These are phyloP conservation scores for Thomomys bottae DNA, from an alignment of 2,113 vertebrate species.

Conservation along the genomic window DNA sequence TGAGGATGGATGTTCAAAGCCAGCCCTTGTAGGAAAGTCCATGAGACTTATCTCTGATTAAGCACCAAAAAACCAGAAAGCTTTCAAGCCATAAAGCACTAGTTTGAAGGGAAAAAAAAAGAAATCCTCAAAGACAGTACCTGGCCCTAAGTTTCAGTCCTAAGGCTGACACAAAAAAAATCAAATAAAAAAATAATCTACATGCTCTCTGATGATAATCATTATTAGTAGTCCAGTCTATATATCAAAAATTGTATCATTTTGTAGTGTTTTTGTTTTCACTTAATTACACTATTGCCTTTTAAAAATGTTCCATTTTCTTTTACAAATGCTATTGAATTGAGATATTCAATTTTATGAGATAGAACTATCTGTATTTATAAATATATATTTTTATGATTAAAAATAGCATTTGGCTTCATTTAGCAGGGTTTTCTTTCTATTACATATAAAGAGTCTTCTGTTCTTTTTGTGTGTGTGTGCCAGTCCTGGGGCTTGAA, in stretches of 20 bases:
- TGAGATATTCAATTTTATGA: constrained; percentile 36
- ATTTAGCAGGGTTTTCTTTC: constrained; percentile 42
- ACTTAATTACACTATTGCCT: neutral
- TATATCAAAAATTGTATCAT: neutral
- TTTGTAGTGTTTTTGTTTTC: neutral
- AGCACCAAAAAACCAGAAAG: no score
- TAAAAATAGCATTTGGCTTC: neutral
- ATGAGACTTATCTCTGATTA: no score
- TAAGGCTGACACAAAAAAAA: no score
- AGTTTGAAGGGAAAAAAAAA: no score
- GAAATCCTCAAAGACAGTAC: no score
- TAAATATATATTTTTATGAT: neutral
- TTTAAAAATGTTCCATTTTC: neutral
- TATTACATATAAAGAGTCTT: neutral
- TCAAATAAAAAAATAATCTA: neutral
- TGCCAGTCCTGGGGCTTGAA: no score
- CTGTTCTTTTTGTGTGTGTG: no score
- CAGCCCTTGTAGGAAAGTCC: no score
- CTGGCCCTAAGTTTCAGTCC: no score
- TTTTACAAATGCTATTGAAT: constrained; percentile 22
- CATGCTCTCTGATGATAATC: neutral
- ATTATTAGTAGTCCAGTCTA: neutral
- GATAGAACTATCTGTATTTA: neutral
- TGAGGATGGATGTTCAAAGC: no score
- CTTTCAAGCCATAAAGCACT: no score